Conservation (phyloP, 1,140 invertebrate genomes). For the Drosophila pachea region DNA sequence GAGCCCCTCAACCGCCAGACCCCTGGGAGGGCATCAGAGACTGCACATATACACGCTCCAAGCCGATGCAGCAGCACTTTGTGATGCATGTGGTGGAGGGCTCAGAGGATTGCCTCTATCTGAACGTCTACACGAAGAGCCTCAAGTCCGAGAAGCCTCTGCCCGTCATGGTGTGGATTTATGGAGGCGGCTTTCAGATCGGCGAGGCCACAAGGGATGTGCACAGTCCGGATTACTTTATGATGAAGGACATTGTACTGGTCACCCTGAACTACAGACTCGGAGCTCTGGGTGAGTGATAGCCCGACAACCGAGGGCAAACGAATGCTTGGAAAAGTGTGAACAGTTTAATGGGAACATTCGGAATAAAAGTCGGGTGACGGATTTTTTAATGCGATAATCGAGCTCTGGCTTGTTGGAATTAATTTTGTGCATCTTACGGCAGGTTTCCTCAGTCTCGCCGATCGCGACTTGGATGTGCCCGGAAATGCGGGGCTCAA, state of each 20-base stretch:
- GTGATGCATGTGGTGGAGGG: constrained; percentile 53
- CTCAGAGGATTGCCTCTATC: constrained; percentile 70
- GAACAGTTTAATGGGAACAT: no score
- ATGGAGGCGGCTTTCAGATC: constrained; percentile 83
- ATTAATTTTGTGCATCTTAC: constrained; percentile 15
- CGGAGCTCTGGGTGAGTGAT: constrained; percentile 80
- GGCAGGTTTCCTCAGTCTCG: constrained; percentile 68
- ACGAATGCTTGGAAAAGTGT: no score
- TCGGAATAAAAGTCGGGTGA: no score
- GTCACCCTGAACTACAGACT: constrained; percentile 86
- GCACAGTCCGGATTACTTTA: constrained; percentile 83
- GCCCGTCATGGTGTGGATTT: constrained; percentile 86
- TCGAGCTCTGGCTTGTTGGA: no score
- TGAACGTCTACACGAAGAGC: constrained; percentile 69
- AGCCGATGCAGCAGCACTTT: constrained; percentile 63
- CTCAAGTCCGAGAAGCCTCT: constrained; percentile 55
- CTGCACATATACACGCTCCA: constrained; percentile 48
- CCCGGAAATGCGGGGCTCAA: constrained; percentile 78
- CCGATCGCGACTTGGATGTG: constrained; percentile 70
- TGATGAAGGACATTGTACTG: constrained; percentile 82
- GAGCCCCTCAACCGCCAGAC: constrained; percentile 80
- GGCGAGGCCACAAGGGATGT: constrained; percentile 78
- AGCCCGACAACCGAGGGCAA: no score
- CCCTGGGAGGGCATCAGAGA: constrained; percentile 80
- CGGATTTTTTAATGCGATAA: no score